Percentiles rank a stretch among this genome's conserved stretches.
phyloP scores from a whole-genome alignment of 1,140 invertebrate genomes.

The Homalodisca vitripennis region DNA sequence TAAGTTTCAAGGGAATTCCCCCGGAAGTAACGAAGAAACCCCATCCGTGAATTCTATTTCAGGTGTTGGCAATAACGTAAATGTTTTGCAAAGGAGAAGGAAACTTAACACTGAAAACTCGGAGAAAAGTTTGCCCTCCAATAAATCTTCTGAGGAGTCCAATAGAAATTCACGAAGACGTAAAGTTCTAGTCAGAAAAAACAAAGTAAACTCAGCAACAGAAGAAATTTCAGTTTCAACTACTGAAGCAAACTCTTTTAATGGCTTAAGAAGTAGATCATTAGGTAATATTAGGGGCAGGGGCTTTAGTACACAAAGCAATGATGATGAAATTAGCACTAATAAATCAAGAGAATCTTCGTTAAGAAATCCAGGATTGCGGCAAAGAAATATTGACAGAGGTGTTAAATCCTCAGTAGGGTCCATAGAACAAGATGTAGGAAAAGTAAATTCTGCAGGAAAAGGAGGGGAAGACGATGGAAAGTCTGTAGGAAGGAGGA shows the following conservation, averaged over 20 bases:
- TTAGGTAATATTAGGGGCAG: too few species aligned
- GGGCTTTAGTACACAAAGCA: neutral
- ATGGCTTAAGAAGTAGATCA: too few species aligned
- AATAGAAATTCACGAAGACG: slow-evolving; percentile 10
- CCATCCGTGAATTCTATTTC: too few species aligned
- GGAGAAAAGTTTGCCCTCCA: neutral
- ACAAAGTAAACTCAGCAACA: neutral
- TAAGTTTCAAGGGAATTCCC: neutral
- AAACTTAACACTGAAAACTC: neutral
- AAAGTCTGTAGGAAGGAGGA: slow-evolving; percentile 4
- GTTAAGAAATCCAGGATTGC: neutral
- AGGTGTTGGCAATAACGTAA: neutral
- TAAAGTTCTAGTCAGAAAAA: slow-evolving; percentile 23
- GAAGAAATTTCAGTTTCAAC: too few species aligned
- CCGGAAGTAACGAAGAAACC: too few species aligned
- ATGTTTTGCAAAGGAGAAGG: neutral
- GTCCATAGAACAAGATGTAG: neutral
- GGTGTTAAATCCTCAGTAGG: neutral
- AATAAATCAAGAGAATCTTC: neutral
- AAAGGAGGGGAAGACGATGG: slow-evolving; percentile 3
- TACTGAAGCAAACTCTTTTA: too few species aligned
- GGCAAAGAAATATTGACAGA: neutral
- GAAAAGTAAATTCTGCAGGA: slow-evolving; percentile 9
- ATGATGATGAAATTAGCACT: neutral
- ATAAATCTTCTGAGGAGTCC: neutral